Evolutionary conservation across 2,113 vertebrate genomes (phyloP).

Genomic region (Ailurus styani): DNA sequence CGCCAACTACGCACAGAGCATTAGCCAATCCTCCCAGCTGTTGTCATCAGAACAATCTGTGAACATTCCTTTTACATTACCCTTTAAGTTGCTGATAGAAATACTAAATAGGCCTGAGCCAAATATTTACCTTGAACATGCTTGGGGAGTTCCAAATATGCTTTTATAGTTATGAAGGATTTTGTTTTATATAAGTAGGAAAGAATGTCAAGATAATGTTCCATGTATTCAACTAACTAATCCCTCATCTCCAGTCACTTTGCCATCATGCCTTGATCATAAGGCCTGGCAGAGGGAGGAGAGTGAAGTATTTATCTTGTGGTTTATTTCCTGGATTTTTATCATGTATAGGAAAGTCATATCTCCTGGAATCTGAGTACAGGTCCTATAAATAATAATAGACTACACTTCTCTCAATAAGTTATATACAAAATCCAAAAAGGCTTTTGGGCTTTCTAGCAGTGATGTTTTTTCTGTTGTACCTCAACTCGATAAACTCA

Average conservation of each 20-base stretch:
- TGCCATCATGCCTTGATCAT: not conserved
- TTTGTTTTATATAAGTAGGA: not conserved
- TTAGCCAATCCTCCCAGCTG: not conserved
- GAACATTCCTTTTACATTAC: not conserved
- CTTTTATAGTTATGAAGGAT: not conserved
- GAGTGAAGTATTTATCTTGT: not conserved
- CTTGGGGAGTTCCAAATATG: not conserved
- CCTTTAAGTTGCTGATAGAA: not conserved
- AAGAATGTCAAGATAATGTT: not conserved
- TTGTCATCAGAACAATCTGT: not conserved
- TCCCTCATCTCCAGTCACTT: not conserved
- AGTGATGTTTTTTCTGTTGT: not conserved
- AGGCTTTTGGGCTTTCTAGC: not conserved
- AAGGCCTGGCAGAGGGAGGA: not conserved
- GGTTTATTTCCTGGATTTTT: not conserved
- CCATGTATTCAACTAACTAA: not conserved
- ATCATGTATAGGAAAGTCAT: not conserved
- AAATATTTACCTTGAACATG: not conserved
- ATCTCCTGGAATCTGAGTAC: not conserved
- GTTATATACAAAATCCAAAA: not conserved
- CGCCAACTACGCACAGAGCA: rapidly evolving
- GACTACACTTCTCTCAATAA: not conserved
- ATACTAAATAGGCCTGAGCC: not conserved
- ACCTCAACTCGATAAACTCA: not conserved
- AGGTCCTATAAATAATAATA: not conserved